These are phyloP conservation scores for Drosophila setosimentum DNA, from an alignment of 2,888 invertebrate species.

Conservation along the genomic window DNA sequence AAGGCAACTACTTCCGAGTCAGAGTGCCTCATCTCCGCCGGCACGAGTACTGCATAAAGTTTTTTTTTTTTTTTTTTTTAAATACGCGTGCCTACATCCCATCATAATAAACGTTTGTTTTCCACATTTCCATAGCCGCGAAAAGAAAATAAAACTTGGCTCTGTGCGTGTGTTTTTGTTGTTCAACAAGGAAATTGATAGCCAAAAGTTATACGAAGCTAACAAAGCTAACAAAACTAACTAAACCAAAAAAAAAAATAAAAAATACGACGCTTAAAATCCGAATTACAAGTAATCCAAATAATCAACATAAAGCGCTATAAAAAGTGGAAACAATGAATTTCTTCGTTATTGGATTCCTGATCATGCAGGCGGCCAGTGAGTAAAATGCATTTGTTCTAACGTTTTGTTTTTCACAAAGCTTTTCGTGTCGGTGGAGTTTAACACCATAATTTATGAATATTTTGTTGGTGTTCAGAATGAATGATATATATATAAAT, in stretches of 20 bases:
- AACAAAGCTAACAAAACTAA: slow-evolving; percentile 50
- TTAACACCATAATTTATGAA: slow-evolving; percentile 5
- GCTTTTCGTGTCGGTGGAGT: slow-evolving; percentile 40
- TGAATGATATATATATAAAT: too few relatives aligned
- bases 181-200: slow-evolving; percentile 44
- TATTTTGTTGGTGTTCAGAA: slow-evolving; percentile 10
- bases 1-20: slow-evolving; percentile 70
- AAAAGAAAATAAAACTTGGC: slow-evolving; percentile 21
- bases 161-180: slow-evolving; percentile 45
- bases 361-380: slow-evolving; percentile 84
- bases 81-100: slow-evolving; percentile 12
- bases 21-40: slow-evolving; percentile 33
- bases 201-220: slow-evolving; percentile 56
- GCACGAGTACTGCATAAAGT: slow-evolving; percentile 55
- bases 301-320: slow-evolving; percentile 30
- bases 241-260: not conserved
- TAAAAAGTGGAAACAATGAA: slow-evolving; percentile 71
- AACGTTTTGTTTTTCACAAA: not conserved
- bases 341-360: slow-evolving; percentile 83
- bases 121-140: slow-evolving; percentile 40
- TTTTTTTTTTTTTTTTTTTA: slow-evolving; percentile 6
- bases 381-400: slow-evolving; percentile 60
- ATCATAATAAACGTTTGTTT: slow-evolving; percentile 34
- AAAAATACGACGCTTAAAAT: slow-evolving; percentile 11
- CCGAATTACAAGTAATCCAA: slow-evolving; percentile 24